Evolutionary conservation across 2,113 vertebrate species (phyloP).

Genomic region (Leuciscus idus): DNA sequence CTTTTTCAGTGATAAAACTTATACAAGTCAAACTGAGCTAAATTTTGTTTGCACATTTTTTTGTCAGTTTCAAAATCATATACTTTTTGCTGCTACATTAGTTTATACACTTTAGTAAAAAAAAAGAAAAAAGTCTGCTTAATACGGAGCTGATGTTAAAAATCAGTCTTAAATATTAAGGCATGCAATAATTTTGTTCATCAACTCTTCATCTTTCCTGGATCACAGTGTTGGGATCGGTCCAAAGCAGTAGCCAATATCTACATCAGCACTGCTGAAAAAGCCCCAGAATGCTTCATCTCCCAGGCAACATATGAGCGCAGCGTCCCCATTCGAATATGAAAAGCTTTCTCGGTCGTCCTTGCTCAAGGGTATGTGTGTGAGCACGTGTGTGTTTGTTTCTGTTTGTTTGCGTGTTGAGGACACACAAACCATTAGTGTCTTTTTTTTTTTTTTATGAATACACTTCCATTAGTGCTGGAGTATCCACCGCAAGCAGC

Average conservation of each 20-base stretch:
- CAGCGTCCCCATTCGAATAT: slow-evolving; percentile 20
- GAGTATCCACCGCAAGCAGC: slow-evolving; percentile 3
- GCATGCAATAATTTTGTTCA: slow-evolving; percentile 16
- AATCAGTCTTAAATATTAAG: not conserved
- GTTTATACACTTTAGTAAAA: not conserved
- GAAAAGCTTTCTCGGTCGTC: slow-evolving; percentile 17
- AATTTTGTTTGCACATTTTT: too few species aligned
- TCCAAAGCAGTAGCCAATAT: slow-evolving; percentile 40
- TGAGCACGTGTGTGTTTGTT: slow-evolving; percentile 10
- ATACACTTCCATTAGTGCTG: slow-evolving; percentile 8
- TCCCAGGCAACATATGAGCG: slow-evolving; percentile 41
- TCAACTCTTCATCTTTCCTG: slow-evolving; percentile 22
- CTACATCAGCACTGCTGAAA: slow-evolving; percentile 30
- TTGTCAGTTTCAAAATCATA: too few species aligned
- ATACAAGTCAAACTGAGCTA: too few species aligned
- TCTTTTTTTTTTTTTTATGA: slow-evolving; percentile 19
- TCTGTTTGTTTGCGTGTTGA: not conserved
- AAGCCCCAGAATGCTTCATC: slow-evolving; percentile 34
- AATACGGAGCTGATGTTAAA: not conserved
- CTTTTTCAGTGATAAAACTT: not conserved
- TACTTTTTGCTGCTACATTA: not conserved
- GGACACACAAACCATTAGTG: slow-evolving; percentile 10
- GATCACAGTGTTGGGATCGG: slow-evolving; percentile 8
- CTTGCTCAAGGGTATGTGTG: slow-evolving; percentile 43
- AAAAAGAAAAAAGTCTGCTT: not conserved